Evolutionary conservation across 2,113 vertebrate genomes (phyloP), one percentile per base, ranked within the genome.

Genomic region (Spermophilus dauricus): DNA sequence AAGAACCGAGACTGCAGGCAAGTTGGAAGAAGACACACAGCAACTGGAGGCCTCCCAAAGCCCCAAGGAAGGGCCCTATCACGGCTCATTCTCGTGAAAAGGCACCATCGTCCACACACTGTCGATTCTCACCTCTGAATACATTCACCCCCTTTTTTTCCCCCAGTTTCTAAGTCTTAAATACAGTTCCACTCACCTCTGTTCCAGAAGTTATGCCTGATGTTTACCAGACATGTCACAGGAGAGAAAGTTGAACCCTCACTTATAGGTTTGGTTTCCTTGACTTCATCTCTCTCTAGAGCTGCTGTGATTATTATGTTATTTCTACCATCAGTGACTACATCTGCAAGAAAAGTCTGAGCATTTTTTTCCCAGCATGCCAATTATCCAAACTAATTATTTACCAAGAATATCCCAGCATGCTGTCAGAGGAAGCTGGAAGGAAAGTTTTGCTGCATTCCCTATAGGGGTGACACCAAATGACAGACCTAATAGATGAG

Each of bases 361-460:
- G 39, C 39, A 76, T 11, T 34, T 83, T 90, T 95, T 84, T 75
- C 37, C 93, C 20, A 37, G 22, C 58, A 83, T 20, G 26, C 37
- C 88, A 75, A 93, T 96, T 89, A 96, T 34, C 85, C 70, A 92
- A 58, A 51, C 88, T 77, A 96, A 93, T 93, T 77, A 37, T 70
- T 93, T 83, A 83, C 37, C 39, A 51, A 69, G 69, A 77, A 8
- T 58, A 48, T 76, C 70, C 58, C 90, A 88, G 58, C 69, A 84
- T 67, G 61, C 77, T 93, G 48, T 65, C 94, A 92, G 75, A 83
- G 28, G 77, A 9, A 92, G 63, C 37, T 76, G 77, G 45, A 82
- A 39, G 90, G 76, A 92, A 95, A 75, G 32, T 61, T 96, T 83
- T 83, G 58, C 84, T 58, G 26, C 11, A 76, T 34, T 69, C 58